A percentile compares a stretch with the other conserved stretches of the same genome.
Conservation (phyloP, 92 coral and sea anemone genomes). For the Anthopleura xanthogrammica region DNA sequence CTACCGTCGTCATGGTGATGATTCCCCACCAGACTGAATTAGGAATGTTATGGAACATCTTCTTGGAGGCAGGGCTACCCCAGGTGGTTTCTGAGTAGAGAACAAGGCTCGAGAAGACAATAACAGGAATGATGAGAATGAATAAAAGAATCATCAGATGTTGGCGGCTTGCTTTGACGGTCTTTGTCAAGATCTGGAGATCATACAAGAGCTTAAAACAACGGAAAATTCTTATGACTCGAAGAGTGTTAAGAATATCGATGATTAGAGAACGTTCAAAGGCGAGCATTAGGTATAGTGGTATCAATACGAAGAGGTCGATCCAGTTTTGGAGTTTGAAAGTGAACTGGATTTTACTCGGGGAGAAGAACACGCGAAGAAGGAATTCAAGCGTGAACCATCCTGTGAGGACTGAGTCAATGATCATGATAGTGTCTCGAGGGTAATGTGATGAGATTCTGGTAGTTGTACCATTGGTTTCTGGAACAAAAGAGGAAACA, state of each 20-base stretch:
- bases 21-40: constrained; percentile 96
- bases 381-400: constrained; percentile 94
- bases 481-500: background rate
- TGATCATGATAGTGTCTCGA: constrained; percentile 56
- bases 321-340: constrained; percentile 86
- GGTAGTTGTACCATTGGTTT: constrained; percentile 4
- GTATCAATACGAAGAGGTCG: constrained; percentile 83
- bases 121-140: constrained; percentile 87
- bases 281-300: constrained; percentile 80
- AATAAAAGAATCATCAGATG: constrained; percentile 75
- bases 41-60: constrained; percentile 81
- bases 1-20: constrained; percentile 97
- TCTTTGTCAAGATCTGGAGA: constrained; percentile 90
- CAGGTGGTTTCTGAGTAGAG: constrained; percentile 67
- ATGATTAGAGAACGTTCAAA: constrained; percentile 56
- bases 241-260: constrained; percentile 75
- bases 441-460: constrained; percentile 40
- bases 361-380: constrained; percentile 82
- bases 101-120: constrained; percentile 84
- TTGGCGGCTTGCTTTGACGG: constrained; percentile 90
- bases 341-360: constrained; percentile 71
- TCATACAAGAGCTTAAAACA: constrained; percentile 93
- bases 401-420: constrained; percentile 87
- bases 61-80: constrained; percentile 39
- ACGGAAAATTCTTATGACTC: constrained; percentile 84